Evolutionary conservation across 2,113 vertebrate genomes (phyloP).

Genomic region (Furnarius figulus): DNA sequence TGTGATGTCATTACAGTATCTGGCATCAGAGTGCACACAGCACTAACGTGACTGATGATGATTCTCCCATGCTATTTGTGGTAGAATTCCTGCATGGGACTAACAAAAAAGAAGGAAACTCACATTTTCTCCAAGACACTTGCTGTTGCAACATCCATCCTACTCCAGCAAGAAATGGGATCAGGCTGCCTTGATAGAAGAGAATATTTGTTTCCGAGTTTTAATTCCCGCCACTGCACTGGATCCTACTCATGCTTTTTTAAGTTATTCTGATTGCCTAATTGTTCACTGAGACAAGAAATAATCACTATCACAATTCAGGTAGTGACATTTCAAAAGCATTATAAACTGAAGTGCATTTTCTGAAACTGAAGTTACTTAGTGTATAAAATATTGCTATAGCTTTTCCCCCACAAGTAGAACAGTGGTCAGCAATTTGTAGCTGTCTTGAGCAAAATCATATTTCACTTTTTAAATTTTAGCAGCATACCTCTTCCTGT

Average conservation of each 20-base stretch:
- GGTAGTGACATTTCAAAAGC: not conserved
- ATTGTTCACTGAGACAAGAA: not conserved
- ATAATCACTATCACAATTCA: not conserved
- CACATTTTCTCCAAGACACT: not conserved
- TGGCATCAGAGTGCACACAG: not conserved
- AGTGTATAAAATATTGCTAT: not conserved
- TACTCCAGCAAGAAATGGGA: not conserved
- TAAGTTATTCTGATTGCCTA: not conserved
- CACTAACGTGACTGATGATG: not conserved
- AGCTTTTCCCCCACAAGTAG: not conserved
- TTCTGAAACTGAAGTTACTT: not conserved
- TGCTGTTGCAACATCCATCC: not conserved
- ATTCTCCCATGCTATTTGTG: not conserved
- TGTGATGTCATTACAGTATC: conserved; percentile 38
- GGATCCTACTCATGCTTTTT: not conserved
- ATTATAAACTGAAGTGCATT: not conserved
- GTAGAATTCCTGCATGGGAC: not conserved
- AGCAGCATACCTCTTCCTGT: not conserved
- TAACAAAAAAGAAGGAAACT: not conserved
- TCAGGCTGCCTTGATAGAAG: not conserved
- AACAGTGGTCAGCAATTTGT: not conserved
- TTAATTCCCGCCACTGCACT: not conserved
- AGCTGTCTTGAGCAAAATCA: not conserved
- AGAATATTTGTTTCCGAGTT: not conserved
- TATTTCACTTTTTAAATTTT: not conserved